These are phyloP conservation scores for Ctena decussata DNA, from an alignment of 2,888 invertebrate genomes.

Conservation along the genomic window DNA sequence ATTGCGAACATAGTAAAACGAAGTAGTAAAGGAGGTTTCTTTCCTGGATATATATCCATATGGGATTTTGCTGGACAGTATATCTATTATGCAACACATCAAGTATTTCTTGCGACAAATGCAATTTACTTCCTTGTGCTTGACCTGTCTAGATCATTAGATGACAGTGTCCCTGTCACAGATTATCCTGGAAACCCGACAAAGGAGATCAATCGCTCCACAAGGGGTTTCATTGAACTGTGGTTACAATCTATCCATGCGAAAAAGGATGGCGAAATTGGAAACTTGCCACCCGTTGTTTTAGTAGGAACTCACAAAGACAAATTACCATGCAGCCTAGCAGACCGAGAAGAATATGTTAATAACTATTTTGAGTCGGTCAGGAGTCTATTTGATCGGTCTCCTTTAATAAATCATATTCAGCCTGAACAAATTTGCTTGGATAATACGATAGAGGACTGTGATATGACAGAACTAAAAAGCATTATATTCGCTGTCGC, in stretches of 20 bases:
- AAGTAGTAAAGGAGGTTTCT: not conserved
- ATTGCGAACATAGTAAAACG: not conserved
- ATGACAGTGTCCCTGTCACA: not conserved
- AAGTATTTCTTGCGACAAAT: constrained; percentile 31
- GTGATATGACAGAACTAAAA: not conserved
- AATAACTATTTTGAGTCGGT: constrained; percentile 22
- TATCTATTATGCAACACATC: constrained; percentile 30
- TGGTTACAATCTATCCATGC: not conserved
- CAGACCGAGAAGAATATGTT: constrained; percentile 10
- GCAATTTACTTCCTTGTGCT: constrained; percentile 27
- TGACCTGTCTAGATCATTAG: not conserved
- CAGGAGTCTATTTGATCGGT: constrained; percentile 19
- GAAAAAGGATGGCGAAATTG: not conserved
- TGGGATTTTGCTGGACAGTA: constrained; percentile 43
- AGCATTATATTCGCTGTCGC: not conserved
- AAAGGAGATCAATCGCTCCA: not conserved
- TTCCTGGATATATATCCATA: not conserved
- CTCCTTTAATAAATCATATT: constrained; percentile 38
- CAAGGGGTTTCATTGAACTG: not conserved
- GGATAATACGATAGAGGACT: not conserved
- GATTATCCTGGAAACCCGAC: not conserved
- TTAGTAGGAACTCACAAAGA: constrained; percentile 49
- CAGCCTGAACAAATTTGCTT: constrained; percentile 22
- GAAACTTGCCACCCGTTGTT: constrained; percentile 22
- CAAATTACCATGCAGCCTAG: not conserved